Evolutionary conservation across 2,113 vertebrate species (phyloP), one percentile per base, ranked within the genome.

Genomic region (Gorsachius goisagi): DNA sequence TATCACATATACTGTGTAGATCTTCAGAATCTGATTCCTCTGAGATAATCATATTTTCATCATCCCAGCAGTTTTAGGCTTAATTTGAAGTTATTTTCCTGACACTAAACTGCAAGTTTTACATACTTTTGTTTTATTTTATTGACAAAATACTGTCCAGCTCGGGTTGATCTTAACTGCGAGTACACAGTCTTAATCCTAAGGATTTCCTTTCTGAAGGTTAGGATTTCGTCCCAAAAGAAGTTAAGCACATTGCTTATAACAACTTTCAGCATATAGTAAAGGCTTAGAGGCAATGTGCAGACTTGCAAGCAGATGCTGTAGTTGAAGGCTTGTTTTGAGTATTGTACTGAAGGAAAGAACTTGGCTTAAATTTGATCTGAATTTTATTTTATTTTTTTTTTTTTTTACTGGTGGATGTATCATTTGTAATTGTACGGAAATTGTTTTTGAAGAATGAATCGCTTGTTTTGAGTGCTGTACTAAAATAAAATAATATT

Each of bases 191-290:
- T 56, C 32, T 73, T 85, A 87, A 89, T 67, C 21, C 33, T 80
- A 77, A 97, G 82, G 87, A 69, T 91, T 96, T 94, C 71, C 78
- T 93, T 79, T 93, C 21, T 77, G 79, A 94, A 37, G 21, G 9
- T 93, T 93, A 89, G 67, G 35, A 71, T 97, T 97, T 97, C 95
- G 79, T 67, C 37, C 32, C 35, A 35, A 66, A 79, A 88, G 9
- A 58, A 90, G 49, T 41, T 77, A 87, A 93, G 74, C 56, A 7
- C 68, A 23, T 80, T 67, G 21, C 49, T 73, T 79, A 15, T 74
- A 73, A 33, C 12, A 59, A 5, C 30, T 85, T 72, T 39, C 28
- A 67, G 56, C 28, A 32, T 85, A 59, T 44, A 44, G 12, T 26
- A 44, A 49, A 76, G 28, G 32, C 7, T 68, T 67, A 66, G 33